Evolutionary conservation across 2,113 vertebrate genomes (phyloP).

Genomic region (Willisornis vidua): DNA sequence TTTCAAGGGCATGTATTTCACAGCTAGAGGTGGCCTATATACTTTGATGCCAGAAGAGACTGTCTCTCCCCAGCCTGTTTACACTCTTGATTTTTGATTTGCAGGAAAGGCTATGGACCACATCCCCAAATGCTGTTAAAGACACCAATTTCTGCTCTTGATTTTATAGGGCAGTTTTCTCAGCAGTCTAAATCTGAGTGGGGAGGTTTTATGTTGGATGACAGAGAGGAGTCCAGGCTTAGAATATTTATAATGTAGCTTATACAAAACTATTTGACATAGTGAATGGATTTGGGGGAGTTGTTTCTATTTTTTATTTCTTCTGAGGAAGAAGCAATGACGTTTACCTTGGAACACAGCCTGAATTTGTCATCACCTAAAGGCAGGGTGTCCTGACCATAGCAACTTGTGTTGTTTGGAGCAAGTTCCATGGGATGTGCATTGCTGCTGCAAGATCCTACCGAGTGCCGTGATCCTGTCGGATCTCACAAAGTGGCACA

Average conservation of each 20-base stretch:
- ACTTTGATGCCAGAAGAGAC: neutral
- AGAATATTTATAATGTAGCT: slow-evolving; percentile 19
- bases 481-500: neutral
- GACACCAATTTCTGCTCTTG: neutral
- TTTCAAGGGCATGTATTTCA: slow-evolving; percentile 28
- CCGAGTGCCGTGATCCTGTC: neutral
- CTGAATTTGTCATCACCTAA: slow-evolving; percentile 12
- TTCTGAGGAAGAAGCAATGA: slow-evolving; percentile 7
- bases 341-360: slow-evolving; percentile 26
- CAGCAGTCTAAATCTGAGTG: slow-evolving; percentile 1
- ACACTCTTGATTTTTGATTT: neutral
- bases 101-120: neutral
- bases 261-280: slow-evolving; percentile 37
- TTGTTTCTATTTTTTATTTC: slow-evolving; percentile 4
- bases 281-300: slow-evolving; percentile 31
- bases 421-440: neutral
- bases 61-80: neutral
- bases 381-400: slow-evolving; percentile 27
- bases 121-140: neutral
- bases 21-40: slow-evolving; percentile 9
- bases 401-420: slow-evolving; percentile 3
- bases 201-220: slow-evolving; percentile 8
- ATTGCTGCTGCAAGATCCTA: neutral
- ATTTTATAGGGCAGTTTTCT: slow-evolving; percentile 7
- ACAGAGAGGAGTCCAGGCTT: neutral